phyloP scores from a whole-genome alignment of 92 coral and sea anemone genomes.

The Phenganax marumi region DNA sequence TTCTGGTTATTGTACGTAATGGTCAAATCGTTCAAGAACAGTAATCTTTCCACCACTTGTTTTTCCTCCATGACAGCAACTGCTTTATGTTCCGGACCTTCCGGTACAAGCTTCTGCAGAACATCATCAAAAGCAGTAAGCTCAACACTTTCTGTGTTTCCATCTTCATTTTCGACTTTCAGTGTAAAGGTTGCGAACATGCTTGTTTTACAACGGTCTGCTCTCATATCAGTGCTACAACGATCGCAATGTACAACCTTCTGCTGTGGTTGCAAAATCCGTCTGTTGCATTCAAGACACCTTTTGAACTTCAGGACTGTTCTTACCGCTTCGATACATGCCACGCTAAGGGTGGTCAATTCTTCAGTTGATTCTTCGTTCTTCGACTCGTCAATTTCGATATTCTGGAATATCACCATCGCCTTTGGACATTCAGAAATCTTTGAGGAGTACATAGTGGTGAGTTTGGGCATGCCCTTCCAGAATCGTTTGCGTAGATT shows the following conservation, averaged over 20 bases:
- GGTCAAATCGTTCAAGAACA: slow-evolving; percentile 45
- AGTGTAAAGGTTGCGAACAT: slow-evolving; percentile 51
- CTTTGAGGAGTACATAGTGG: slow-evolving; percentile 45
- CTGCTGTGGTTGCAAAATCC: slow-evolving; percentile 56
- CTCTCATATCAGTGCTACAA: slow-evolving; percentile 59
- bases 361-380: slow-evolving; percentile 46
- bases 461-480: slow-evolving; percentile 58
- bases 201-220: slow-evolving; percentile 55
- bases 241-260: slow-evolving; percentile 54
- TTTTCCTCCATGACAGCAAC: slow-evolving; percentile 31
- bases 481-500: slow-evolving; percentile 58
- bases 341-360: slow-evolving; percentile 51
- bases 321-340: no score
- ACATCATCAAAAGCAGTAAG: slow-evolving; percentile 56
- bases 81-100: slow-evolving; percentile 29
- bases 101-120: slow-evolving; percentile 34
- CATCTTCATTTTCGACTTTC: slow-evolving; percentile 49
- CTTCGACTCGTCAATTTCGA: slow-evolving; percentile 28
- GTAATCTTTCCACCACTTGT: slow-evolving; percentile 37
- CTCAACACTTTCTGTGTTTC: slow-evolving; percentile 41
- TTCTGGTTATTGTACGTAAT: slow-evolving; percentile 47
- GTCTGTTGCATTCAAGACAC: slow-evolving; percentile 59
- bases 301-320: slow-evolving; percentile 52
- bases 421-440: slow-evolving; percentile 57
- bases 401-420: slow-evolving; percentile 44